phyloP scores from a whole-genome alignment of 2,888 invertebrate genomes.

The Xestia c-nigrum region DNA sequence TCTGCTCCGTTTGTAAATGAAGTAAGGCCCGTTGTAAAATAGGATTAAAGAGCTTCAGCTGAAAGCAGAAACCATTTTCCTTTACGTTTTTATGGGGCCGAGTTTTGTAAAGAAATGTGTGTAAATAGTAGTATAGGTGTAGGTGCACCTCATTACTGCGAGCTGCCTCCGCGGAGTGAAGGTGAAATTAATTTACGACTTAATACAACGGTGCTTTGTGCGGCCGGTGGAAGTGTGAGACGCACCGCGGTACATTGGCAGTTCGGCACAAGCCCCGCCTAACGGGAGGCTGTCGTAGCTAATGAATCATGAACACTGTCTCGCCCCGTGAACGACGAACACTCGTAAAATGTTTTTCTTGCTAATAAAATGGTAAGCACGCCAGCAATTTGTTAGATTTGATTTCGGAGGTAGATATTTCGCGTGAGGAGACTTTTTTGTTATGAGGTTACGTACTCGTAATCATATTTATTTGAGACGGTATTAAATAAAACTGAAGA shows the following conservation, averaged over 20 bases:
- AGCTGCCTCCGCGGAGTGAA: constrained; percentile 66
- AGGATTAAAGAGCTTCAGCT: constrained; percentile 77
- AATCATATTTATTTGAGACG: constrained; percentile 27
- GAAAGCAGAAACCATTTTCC: constrained; percentile 66
- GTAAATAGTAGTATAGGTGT: constrained; percentile 71
- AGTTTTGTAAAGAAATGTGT: constrained; percentile 74
- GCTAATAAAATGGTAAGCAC: constrained; percentile 43
- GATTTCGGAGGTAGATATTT: constrained; percentile 34
- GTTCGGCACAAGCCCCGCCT: not conserved
- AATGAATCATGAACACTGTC: constrained; percentile 51
- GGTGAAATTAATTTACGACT: constrained; percentile 85
- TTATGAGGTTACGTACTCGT: constrained; percentile 3
- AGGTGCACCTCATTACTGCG: constrained; percentile 78
- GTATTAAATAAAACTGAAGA: not conserved
- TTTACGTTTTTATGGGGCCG: constrained; percentile 59
- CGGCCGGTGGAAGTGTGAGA: constrained; percentile 39
- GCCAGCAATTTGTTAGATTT: constrained; percentile 35
- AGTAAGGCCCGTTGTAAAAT: constrained; percentile 75
- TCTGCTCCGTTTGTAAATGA: constrained; percentile 80
- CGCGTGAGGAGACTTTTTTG: not conserved
- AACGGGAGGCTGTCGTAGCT: constrained; percentile 22
- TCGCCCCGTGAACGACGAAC: constrained; percentile 13
- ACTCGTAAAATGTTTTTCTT: constrained; percentile 50
- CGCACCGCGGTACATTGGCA: constrained; percentile 27
- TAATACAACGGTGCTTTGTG: constrained; percentile 77